phyloP scores from a whole-genome alignment of 2,113 vertebrate genomes.

The Actinemys pallida region DNA sequence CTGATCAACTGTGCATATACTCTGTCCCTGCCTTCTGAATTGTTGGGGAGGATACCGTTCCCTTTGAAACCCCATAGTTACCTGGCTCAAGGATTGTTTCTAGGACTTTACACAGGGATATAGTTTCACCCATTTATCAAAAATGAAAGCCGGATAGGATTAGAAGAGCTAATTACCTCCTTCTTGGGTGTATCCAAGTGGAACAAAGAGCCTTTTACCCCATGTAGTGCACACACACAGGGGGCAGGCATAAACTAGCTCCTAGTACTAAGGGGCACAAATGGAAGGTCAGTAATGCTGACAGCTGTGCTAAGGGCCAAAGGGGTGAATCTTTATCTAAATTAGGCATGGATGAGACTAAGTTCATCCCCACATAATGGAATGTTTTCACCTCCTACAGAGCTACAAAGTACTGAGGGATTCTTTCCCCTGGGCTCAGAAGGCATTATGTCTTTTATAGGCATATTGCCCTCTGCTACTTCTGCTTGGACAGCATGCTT shows the following conservation, averaged over 20 bases:
- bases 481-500: background rate
- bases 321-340: background rate
- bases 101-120: background rate
- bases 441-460: fast-evolving
- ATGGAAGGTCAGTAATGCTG: background rate
- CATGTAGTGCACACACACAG: background rate
- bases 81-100: background rate
- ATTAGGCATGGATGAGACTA: background rate
- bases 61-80: background rate
- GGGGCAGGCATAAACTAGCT: background rate
- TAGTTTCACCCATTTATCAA: no score
- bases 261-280: no score
- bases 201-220: background rate
- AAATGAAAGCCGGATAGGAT: no score
- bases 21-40: background rate
- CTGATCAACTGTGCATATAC: background rate
- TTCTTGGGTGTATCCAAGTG: no score
- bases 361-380: background rate
- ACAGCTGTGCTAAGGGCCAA: background rate
- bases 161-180: no score
- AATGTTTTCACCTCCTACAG: background rate
- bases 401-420: background rate
- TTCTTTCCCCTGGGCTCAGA: fast-evolving
- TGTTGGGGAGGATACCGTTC: background rate
- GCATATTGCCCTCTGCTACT: background rate